Conservation (phyloP, 1,140 invertebrate genomes). For the Pogonognathellus flavescens region DNA sequence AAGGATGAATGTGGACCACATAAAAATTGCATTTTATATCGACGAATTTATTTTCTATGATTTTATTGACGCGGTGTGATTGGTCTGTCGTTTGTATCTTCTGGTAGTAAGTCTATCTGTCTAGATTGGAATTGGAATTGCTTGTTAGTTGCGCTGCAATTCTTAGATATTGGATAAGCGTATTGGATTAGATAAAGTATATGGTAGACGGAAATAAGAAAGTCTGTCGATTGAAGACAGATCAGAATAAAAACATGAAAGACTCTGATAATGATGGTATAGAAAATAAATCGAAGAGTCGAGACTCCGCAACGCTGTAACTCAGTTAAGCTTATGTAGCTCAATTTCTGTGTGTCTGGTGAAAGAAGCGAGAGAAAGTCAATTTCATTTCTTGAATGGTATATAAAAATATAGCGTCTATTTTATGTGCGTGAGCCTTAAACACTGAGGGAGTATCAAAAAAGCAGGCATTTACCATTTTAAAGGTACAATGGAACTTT, state of each 20-base stretch:
- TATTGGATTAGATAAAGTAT: conserved; percentile 33
- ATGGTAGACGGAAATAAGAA: not conserved
- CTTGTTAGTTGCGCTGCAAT: conserved; percentile 22
- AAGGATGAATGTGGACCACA: not conserved
- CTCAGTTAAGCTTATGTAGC: not conserved
- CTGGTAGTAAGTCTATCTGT: conserved; percentile 7
- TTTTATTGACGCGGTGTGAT: conserved; percentile 45
- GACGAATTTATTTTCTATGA: conserved; percentile 11
- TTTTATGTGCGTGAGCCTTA: no score
- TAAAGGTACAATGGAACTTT: no score
- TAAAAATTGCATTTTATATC: conserved; percentile 1
- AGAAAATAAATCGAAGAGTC: conserved; percentile 43
- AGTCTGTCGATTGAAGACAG: not conserved
- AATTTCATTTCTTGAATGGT: not conserved
- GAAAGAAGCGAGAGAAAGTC: conserved; percentile 38
- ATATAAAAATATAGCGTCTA: no score
- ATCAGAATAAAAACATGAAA: conserved; percentile 24
- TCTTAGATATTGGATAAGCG: not conserved
- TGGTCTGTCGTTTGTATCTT: conserved; percentile 31
- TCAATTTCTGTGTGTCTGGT: not conserved
- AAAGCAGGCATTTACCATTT: no score
- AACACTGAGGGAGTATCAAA: no score
- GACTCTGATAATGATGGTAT: conserved; percentile 29
- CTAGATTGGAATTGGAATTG: conserved; percentile 53
- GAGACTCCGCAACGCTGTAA: not conserved